These are phyloP conservation scores for Contarinia nasturtii DNA, from an alignment of 1,140 invertebrate genomes.

Conservation along the genomic window DNA sequence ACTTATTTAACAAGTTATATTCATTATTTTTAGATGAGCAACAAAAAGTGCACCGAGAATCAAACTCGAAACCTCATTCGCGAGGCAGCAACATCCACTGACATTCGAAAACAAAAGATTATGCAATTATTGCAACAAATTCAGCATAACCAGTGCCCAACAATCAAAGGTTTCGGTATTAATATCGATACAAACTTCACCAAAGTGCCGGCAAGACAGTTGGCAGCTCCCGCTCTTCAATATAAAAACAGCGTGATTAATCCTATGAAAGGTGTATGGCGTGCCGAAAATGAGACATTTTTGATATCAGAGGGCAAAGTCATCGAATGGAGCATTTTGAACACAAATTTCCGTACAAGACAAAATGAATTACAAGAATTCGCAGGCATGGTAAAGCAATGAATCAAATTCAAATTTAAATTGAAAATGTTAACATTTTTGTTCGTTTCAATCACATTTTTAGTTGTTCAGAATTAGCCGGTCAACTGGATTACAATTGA, in stretches of 20 bases:
- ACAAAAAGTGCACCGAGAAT: slow-evolving; percentile 25
- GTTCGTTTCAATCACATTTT: no score
- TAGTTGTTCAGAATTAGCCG: no score
- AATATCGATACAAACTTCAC: slow-evolving; percentile 30
- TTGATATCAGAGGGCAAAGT: slow-evolving; percentile 12
- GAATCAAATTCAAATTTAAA: no score
- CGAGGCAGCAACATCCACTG: slow-evolving; percentile 37
- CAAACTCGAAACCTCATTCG: slow-evolving; percentile 46
- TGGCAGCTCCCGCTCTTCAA: slow-evolving; percentile 30
- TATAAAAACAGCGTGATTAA: slow-evolving; percentile 21
- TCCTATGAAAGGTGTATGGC: slow-evolving; percentile 15
- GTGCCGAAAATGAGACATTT: slow-evolving; percentile 23
- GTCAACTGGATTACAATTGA: no score
- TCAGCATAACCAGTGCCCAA: slow-evolving; percentile 26
- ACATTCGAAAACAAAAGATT: slow-evolving; percentile 39
- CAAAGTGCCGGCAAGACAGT: slow-evolving; percentile 30
- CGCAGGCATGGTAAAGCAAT: slow-evolving; percentile 2
- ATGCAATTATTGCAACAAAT: slow-evolving; percentile 28
- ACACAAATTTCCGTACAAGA: slow-evolving; percentile 5
- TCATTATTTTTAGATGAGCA: slow-evolving; percentile 5
- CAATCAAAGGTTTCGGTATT: slow-evolving; percentile 37
- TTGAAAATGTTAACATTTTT: no score
- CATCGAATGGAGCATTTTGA: slow-evolving; percentile 25
- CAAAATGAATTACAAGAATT: slow-evolving; percentile 7
- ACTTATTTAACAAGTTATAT: no score